phyloP scores from a whole-genome alignment of 2,113 vertebrate genomes.

The Erinaceus europaeus region DNA sequence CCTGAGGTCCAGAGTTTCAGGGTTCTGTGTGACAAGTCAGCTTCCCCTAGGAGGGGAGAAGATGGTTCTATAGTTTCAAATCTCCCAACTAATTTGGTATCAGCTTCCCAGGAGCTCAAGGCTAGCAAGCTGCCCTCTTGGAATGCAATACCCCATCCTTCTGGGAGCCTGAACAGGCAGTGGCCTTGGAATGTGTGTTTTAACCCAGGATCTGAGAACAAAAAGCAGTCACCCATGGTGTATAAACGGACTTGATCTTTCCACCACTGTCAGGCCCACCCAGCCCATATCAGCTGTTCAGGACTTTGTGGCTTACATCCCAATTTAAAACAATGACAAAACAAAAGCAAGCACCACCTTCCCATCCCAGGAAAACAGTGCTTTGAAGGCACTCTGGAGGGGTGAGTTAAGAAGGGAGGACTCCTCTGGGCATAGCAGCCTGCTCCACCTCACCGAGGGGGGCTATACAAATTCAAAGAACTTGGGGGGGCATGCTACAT shows the following conservation, averaged over 20 bases:
- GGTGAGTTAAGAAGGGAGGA: slow-evolving; percentile 8
- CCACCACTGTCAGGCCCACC: neutral
- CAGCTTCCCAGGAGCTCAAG: slow-evolving; percentile 12
- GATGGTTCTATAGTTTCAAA: slow-evolving; percentile 17
- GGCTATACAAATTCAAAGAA: neutral
- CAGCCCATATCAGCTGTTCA: neutral
- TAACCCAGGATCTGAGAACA: slow-evolving; percentile 23
- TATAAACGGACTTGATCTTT: slow-evolving; percentile 30
- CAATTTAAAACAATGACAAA: neutral
- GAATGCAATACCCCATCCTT: neutral
- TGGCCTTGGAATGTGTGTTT: slow-evolving; percentile 18
- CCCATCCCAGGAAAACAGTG: neutral
- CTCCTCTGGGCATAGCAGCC: neutral
- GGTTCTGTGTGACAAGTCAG: neutral
- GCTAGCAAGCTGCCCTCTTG: slow-evolving; percentile 14
- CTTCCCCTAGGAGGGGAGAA: neutral
- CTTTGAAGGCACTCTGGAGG: neutral
- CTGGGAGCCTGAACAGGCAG: neutral
- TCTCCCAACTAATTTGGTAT: neutral
- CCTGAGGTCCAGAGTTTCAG: neutral
- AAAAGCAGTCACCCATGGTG: slow-evolving; percentile 27
- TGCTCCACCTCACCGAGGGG: neutral
- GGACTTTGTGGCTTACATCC: neutral
- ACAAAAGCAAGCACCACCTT: neutral
- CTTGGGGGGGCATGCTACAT: neutral